Evolutionary conservation across 2,113 vertebrate species (phyloP).

Genomic region (Aegotheles bennettii): DNA sequence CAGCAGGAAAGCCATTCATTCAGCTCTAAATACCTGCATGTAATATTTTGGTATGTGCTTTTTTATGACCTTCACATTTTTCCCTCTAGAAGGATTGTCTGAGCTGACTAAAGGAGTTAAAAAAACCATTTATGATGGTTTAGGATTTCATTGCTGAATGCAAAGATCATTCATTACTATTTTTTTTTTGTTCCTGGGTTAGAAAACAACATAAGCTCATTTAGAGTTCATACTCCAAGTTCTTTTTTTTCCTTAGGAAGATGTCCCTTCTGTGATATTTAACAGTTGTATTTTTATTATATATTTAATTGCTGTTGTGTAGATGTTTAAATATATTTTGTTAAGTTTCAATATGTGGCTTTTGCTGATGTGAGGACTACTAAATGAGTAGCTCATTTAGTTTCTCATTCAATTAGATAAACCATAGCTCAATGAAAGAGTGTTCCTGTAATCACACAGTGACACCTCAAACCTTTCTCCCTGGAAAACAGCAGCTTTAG

Average conservation of each 20-base stretch:
- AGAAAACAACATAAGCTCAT: background rate
- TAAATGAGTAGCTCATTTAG: background rate
- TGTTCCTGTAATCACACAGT: background rate
- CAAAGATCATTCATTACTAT: background rate
- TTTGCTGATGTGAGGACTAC: background rate
- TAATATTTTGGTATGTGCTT: background rate
- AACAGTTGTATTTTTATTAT: background rate
- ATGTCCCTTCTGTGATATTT: background rate
- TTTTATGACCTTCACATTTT: conserved; percentile 18
- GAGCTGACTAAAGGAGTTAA: conserved; percentile 1
- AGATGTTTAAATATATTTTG: background rate
- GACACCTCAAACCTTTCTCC: background rate
- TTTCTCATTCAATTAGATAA: background rate
- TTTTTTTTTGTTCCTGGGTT: background rate
- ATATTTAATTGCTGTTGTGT: background rate
- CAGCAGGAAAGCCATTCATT: background rate
- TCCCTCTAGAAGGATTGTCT: background rate
- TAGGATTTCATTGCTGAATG: background rate
- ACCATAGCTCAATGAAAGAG: background rate
- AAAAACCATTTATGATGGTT: background rate
- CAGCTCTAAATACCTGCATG: background rate
- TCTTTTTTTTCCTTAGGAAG: background rate
- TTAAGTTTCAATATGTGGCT: background rate
- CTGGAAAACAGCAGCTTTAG: background rate
- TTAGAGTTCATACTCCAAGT: background rate